phyloP scores from a whole-genome alignment of 2,888 invertebrate genomes.

The Drosophila picticornis region DNA sequence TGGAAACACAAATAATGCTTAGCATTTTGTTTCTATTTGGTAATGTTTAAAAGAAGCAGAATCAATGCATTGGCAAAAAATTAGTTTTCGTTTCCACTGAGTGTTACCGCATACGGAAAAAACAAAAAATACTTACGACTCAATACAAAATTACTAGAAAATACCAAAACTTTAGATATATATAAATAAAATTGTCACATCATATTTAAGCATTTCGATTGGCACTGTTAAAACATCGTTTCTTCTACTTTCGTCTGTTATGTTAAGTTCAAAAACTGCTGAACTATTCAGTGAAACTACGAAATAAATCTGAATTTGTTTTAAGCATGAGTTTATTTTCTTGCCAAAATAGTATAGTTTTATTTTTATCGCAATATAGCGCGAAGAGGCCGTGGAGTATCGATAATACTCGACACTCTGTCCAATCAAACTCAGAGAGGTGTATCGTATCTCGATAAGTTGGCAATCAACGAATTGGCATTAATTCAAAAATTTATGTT shows the following conservation, averaged over 20 bases:
- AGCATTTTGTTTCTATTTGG: slow-evolving; percentile 45
- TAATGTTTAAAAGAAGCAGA: slow-evolving; percentile 38
- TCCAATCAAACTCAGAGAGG: not conserved
- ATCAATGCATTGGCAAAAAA: slow-evolving; percentile 58
- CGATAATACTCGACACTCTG: not conserved
- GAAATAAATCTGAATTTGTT: not conserved
- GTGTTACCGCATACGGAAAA: slow-evolving; percentile 31
- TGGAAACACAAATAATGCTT: slow-evolving; percentile 23
- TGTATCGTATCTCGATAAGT: not conserved
- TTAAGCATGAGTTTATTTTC: not conserved
- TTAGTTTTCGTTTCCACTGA: slow-evolving; percentile 45
- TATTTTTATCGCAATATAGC: not conserved
- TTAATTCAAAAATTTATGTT: not conserved
- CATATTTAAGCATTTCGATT: not conserved
- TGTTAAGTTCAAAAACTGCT: not conserved
- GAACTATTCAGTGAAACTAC: not conserved
- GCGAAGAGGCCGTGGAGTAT: not conserved
- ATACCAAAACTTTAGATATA: slow-evolving; percentile 5
- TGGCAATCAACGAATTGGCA: not conserved
- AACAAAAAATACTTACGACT: slow-evolving; percentile 3
- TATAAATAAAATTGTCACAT: not conserved
- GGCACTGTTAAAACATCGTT: not conserved
- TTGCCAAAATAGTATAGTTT: not conserved
- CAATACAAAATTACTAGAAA: slow-evolving; percentile 3
- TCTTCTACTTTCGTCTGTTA: not conserved